Evolutionary conservation across 1,140 invertebrate species (phyloP), one percentile per base, ranked within the genome.

Genomic region (Drosophila bocki): DNA sequence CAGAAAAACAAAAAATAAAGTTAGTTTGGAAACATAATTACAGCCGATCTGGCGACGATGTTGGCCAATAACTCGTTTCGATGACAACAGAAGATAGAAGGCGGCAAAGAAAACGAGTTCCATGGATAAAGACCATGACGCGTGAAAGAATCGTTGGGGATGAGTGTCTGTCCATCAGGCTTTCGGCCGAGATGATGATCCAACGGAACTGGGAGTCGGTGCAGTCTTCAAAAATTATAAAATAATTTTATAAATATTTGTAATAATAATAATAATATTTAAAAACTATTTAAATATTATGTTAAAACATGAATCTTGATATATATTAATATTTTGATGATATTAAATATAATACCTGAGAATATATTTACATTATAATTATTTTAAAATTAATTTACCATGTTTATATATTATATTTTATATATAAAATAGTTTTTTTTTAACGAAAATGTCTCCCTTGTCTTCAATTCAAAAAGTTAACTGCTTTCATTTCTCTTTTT

Each of bases 31-130:
- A 60, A 72, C n/a, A 72, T 72, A 72, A 72, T 72, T 72, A 48
- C 65, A 37, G 69, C 12, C 69, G 33, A 50, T 47, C 41, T 33
- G 41, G 26, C 62, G 32, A n/a, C 45, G n/a, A 3, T 47, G 57
- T 72, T 71, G 70, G 70, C 67, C 67, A 72, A 72, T 60, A 72
- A 72, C 70, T 72, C 45, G 70, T 72, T 72, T 72, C 22, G 67
- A 42, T 72, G 67, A 71, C 54, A 71, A 26, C 37, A 26, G 53
- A 42, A 71, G 29, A 42, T 41, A 19, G 47, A 13, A 33, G 64
- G 39, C 57, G 39, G 62, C 32, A 39, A 12, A 5, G 54, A 13
- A 58, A 58, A 72, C 39, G 47, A 60, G 68, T 54, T 63, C 57
- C 63, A 42, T n/a, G 61, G 53, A 59, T 59, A 26, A 7, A 7